phyloP scores from a whole-genome alignment of 2,888 invertebrate species.

The Eucera pruinosa region DNA sequence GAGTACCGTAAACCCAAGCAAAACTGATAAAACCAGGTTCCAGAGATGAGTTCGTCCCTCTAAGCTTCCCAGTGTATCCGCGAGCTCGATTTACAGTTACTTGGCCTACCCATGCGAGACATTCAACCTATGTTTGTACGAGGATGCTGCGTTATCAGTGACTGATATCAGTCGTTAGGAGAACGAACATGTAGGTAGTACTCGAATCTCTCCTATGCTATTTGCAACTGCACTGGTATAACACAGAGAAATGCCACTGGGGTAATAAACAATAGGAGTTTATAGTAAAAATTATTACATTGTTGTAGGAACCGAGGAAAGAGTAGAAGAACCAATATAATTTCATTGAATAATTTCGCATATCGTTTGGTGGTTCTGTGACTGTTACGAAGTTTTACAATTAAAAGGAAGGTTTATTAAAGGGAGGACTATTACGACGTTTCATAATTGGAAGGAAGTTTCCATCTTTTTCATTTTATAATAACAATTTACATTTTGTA shows the following conservation, averaged over 20 bases:
- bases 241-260: not conserved
- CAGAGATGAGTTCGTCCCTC: conserved; percentile 50
- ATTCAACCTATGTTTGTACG: conserved; percentile 35
- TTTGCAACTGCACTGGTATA: not conserved
- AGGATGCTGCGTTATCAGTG: conserved; percentile 45
- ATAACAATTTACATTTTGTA: no score
- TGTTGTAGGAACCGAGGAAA: no score
- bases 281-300: no score
- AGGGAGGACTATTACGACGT: no score
- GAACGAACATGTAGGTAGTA: conserved; percentile 19
- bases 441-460: no score
- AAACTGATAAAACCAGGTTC: conserved; percentile 70
- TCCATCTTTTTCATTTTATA: no score
- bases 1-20: conserved; percentile 65
- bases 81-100: conserved; percentile 75
- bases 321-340: no score
- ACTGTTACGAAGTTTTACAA: no score
- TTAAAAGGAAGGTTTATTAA: no score
- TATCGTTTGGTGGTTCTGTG: no score
- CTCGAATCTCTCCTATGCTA: not conserved
- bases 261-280: no score
- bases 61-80: conserved; percentile 52
- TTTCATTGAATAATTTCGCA: no score
- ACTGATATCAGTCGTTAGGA: conserved; percentile 47
- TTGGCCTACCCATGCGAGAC: conserved; percentile 70